These are phyloP conservation scores for Dryobotodes eremita DNA, from an alignment of 2,888 invertebrate species.

Conservation along the genomic window DNA sequence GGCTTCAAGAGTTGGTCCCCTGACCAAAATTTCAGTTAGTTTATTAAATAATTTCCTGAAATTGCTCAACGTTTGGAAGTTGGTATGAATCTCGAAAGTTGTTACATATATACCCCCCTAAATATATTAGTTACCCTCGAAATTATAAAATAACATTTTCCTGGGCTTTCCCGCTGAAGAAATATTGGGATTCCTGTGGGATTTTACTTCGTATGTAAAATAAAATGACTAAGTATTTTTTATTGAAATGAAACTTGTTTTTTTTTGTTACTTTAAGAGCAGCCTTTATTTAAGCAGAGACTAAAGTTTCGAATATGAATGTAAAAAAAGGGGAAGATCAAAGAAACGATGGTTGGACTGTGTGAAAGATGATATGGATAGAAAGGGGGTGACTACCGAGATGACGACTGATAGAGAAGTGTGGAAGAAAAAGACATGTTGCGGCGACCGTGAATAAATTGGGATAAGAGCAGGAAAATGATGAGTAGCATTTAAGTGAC, in stretches of 20 bases:
- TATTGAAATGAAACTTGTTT: neutral
- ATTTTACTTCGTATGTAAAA: neutral
- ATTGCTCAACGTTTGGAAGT: slow-evolving; percentile 33
- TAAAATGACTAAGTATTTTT: neutral
- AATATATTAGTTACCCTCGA: neutral
- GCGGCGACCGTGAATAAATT: too few relatives aligned
- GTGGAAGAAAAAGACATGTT: too few relatives aligned
- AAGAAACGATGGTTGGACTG: too few relatives aligned
- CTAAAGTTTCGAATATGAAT: too few relatives aligned
- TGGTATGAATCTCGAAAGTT: slow-evolving; percentile 22
- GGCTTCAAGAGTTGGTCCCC: neutral
- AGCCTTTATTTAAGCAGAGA: too few relatives aligned
- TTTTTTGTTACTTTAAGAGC: too few relatives aligned
- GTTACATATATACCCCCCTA: too few relatives aligned
- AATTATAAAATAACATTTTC: slow-evolving; percentile 25
- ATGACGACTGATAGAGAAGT: too few relatives aligned
- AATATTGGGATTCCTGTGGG: neutral
- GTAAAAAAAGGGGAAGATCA: too few relatives aligned
- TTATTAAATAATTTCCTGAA: slow-evolving; percentile 38
- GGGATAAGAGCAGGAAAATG: too few relatives aligned
- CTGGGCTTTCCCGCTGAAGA: neutral
- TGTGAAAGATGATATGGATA: too few relatives aligned
- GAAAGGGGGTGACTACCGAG: too few relatives aligned
- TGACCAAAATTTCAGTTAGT: slow-evolving; percentile 21
- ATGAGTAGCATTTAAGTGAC: neutral